Conservation (phyloP, 2,113 vertebrate genomes). For the Sialia sialis region DNA sequence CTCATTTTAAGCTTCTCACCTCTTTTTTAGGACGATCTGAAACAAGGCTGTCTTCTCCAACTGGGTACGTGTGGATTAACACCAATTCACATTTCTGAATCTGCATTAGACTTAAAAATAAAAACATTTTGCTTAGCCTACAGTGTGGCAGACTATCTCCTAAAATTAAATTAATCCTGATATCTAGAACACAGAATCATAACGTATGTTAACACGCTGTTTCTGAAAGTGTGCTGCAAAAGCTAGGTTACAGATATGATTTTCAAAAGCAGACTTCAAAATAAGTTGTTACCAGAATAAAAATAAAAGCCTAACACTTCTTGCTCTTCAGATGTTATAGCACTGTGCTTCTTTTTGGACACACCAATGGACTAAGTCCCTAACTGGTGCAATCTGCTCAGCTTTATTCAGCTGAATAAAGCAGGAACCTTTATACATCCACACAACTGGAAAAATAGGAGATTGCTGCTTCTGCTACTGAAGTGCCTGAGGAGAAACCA, state of each 20-base stretch:
- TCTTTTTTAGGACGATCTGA: constrained; percentile 95
- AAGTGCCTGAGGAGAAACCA: neutral
- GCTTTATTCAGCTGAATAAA: neutral
- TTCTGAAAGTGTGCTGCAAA: neutral
- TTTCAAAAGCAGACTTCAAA: neutral
- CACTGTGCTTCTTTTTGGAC: neutral
- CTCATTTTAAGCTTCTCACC: constrained; percentile 67
- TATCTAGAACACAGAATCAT: neutral
- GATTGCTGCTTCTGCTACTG: neutral
- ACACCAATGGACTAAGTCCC: neutral
- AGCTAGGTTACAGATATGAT: neutral
- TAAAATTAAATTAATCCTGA: neutral
- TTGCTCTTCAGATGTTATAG: neutral
- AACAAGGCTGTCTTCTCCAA: constrained; percentile 94
- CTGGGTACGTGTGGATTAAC: constrained; percentile 92
- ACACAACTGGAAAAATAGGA: neutral
- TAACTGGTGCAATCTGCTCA: neutral
- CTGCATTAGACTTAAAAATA: constrained; percentile 87
- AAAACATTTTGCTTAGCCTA: neutral
- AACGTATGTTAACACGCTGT: neutral
- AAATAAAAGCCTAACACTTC: neutral
- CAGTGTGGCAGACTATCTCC: neutral
- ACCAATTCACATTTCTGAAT: constrained; percentile 98
- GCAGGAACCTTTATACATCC: neutral
- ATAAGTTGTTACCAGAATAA: neutral